Evolutionary conservation across 2,797 vertebrate species (phyloP).

Genomic region (Pseudomugil tenellus): DNA sequence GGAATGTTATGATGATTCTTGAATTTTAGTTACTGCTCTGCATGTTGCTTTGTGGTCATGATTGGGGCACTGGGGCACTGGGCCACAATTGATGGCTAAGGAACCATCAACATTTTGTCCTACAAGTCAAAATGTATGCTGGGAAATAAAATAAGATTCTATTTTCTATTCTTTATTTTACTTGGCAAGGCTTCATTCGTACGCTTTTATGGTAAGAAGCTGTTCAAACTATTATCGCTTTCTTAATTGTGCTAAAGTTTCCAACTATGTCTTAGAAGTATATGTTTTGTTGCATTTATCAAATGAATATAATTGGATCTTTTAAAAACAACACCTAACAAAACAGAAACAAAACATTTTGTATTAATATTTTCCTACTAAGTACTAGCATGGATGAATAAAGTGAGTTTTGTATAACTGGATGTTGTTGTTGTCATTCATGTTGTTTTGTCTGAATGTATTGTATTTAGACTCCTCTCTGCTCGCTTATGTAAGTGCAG

Average conservation of each 20-base stretch:
- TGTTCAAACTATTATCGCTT: not conserved
- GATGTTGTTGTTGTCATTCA: not conserved
- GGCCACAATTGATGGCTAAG: too few species aligned
- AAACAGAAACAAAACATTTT: too few species aligned
- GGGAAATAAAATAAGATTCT: not conserved
- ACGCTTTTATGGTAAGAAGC: not conserved
- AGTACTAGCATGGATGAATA: too few species aligned
- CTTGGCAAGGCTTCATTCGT: not conserved
- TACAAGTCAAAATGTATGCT: too few species aligned
- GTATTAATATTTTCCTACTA: too few species aligned
- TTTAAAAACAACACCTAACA: too few species aligned
- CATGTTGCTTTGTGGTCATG: not conserved
- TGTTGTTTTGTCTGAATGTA: constrained; percentile 11
- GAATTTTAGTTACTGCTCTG: not conserved
- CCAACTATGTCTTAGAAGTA: not conserved
- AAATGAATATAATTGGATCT: too few species aligned
- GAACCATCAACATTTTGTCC: too few species aligned
- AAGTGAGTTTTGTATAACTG: not conserved
- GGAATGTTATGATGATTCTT: not conserved
- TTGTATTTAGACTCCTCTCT: constrained; percentile 39
- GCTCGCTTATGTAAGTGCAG: constrained; percentile 29
- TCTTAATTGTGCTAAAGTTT: not conserved
- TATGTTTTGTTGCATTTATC: too few species aligned
- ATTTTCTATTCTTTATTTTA: too few species aligned
- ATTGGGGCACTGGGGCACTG: too few species aligned